phyloP scores from a whole-genome alignment of 2,888 invertebrate species.

The Elegia similella region DNA sequence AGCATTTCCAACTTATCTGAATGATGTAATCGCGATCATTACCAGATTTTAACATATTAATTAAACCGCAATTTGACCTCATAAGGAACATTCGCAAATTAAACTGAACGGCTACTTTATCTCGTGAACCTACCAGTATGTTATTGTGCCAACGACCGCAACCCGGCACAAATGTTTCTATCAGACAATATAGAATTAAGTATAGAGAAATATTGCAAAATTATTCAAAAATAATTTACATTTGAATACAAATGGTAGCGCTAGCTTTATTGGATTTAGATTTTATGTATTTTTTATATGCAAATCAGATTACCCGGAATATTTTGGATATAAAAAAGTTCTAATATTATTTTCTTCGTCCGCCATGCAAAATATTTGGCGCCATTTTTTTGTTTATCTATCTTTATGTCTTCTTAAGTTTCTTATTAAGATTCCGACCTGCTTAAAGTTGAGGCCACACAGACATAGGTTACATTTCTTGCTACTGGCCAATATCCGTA shows the following conservation, averaged over 20 bases:
- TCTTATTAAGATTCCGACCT: not conserved
- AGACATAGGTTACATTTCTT: not conserved
- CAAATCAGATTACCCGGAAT: not conserved
- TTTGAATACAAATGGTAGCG: constrained; percentile 6
- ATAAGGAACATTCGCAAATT: constrained; percentile 4
- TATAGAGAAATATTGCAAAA: not conserved
- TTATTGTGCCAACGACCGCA: constrained; percentile 15
- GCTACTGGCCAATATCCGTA: not conserved
- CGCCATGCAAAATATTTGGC: not conserved
- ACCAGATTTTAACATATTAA: constrained; percentile 1
- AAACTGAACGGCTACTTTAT: constrained; percentile 28
- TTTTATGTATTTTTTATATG: not conserved
- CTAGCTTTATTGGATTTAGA: not conserved
- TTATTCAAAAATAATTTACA: constrained; percentile 4
- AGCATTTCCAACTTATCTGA: not conserved
- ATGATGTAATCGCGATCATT: not conserved
- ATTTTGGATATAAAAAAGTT: not conserved
- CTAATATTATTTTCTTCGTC: not conserved
- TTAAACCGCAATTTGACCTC: constrained; percentile 3
- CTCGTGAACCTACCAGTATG: constrained; percentile 20
- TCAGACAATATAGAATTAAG: not conserved
- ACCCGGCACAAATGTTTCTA: not conserved
- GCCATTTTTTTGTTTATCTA: not conserved
- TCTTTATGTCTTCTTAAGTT: not conserved
- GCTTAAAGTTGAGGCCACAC: too few species aligned